These are phyloP conservation scores for Ommatoiulus sabulosus DNA, from an alignment of 2,888 invertebrate genomes.

Conservation along the genomic window DNA sequence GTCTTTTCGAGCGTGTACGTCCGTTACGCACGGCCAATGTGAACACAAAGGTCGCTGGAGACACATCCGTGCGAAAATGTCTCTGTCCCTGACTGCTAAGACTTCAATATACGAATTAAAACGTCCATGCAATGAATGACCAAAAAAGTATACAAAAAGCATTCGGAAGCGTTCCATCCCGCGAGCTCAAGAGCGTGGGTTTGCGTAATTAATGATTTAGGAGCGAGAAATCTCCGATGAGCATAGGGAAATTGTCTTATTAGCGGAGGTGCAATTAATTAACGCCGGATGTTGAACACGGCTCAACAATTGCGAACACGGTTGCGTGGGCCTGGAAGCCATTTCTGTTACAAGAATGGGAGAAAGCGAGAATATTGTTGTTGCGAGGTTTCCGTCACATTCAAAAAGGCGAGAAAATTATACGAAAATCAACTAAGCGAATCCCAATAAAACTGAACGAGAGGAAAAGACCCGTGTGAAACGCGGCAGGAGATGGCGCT, in stretches of 20 bases:
- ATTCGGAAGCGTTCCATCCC: not conserved
- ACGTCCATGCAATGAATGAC: too few species aligned
- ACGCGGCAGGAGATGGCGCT: not conserved
- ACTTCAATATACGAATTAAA: too few species aligned
- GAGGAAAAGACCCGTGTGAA: slow-evolving; percentile 34
- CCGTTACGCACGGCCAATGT: too few species aligned
- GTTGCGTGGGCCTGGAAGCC: slow-evolving; percentile 19
- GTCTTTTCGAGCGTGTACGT: too few species aligned
- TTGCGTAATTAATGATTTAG: not conserved
- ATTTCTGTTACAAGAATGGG: not conserved
- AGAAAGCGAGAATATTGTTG: not conserved
- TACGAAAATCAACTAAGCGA: slow-evolving; percentile 27
- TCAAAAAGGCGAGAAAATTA: slow-evolving; percentile 19
- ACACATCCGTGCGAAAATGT: too few species aligned
- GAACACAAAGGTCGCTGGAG: too few species aligned
- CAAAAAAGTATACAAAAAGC: not conserved
- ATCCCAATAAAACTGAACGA: not conserved
- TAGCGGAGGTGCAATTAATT: slow-evolving; percentile 8
- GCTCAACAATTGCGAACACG: not conserved
- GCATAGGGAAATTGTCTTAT: not conserved
- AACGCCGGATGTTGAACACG: slow-evolving; percentile 15
- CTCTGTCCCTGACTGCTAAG: too few species aligned
- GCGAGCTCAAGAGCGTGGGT: not conserved
- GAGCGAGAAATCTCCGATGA: not conserved
- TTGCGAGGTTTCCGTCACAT: not conserved